phyloP scores from a whole-genome alignment of 2,113 vertebrate genomes.

The Thamnophis sirtalis region DNA sequence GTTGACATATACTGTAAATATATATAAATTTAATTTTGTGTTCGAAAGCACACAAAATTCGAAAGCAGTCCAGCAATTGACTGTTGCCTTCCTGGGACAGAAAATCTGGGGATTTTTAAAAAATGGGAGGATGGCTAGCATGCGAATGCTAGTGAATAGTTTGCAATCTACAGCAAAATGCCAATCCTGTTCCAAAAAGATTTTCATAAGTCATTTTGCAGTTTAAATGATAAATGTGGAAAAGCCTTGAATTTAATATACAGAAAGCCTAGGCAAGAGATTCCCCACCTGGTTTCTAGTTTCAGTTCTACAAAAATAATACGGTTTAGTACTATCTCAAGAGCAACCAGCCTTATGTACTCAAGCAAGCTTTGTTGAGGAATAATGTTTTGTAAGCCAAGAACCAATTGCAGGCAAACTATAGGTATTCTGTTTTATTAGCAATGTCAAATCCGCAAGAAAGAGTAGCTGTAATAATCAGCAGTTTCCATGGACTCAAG shows the following conservation, averaged over 20 bases:
- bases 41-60: too few relatives aligned
- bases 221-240: not conserved
- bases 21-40: not conserved
- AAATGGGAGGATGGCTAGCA: not conserved
- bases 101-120: not conserved
- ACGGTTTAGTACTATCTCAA: not conserved
- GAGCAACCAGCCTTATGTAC: not conserved
- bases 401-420: not conserved
- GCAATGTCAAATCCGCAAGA: not conserved
- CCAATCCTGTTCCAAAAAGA: not conserved
- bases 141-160: not conserved
- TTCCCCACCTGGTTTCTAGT: not conserved
- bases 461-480: not conserved
- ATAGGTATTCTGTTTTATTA: not conserved
- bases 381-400: not conserved
- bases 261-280: not conserved
- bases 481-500: not conserved
- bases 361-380: not conserved
- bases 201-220: not conserved
- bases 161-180: not conserved
- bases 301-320: not conserved
- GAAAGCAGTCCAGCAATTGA: not conserved
- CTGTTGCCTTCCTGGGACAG: not conserved
- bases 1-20: too few relatives aligned
- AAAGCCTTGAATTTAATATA: not conserved